Evolutionary conservation across 1,140 invertebrate species (phyloP).

Genomic region (Condylostylus longicornis): DNA sequence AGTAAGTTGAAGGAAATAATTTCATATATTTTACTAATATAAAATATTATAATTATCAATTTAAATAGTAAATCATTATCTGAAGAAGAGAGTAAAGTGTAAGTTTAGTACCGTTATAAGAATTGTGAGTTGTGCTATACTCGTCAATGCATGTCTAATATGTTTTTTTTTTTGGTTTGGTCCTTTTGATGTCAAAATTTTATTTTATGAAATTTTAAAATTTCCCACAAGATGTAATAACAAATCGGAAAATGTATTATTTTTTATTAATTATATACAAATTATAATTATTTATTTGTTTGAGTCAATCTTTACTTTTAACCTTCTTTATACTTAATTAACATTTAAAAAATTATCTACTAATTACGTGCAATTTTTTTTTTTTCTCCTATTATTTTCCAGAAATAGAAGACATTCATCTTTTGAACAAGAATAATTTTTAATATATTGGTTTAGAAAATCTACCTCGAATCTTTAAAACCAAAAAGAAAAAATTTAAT

Average conservation of each 20-base stretch:
- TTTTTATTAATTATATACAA: too few relatives aligned
- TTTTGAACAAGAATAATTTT: slow-evolving; percentile 7
- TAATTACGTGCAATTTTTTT: too few relatives aligned
- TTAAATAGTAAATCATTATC: background rate
- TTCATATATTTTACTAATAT: background rate
- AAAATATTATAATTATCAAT: background rate
- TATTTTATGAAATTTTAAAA: background rate
- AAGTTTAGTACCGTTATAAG: slow-evolving; percentile 11
- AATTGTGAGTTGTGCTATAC: too few relatives aligned
- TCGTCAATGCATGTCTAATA: too few relatives aligned
- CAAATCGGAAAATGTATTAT: background rate
- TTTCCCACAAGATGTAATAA: background rate
- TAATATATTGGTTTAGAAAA: background rate
- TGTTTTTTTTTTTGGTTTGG: slow-evolving; percentile 1
- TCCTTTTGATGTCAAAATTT: background rate
- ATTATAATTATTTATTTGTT: too few relatives aligned
- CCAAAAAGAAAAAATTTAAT: too few relatives aligned
- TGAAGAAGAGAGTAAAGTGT: background rate
- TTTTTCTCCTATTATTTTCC: slow-evolving; percentile 7
- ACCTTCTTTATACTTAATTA: too few relatives aligned
- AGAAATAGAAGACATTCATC: slow-evolving; percentile 11
- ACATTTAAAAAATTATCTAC: too few relatives aligned
- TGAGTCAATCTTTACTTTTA: too few relatives aligned
- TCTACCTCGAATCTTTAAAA: too few relatives aligned
- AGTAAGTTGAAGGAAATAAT: slow-evolving; percentile 13